phyloP scores from a whole-genome alignment of 2,888 invertebrate genomes.

The Dinocampus coccinellae region DNA sequence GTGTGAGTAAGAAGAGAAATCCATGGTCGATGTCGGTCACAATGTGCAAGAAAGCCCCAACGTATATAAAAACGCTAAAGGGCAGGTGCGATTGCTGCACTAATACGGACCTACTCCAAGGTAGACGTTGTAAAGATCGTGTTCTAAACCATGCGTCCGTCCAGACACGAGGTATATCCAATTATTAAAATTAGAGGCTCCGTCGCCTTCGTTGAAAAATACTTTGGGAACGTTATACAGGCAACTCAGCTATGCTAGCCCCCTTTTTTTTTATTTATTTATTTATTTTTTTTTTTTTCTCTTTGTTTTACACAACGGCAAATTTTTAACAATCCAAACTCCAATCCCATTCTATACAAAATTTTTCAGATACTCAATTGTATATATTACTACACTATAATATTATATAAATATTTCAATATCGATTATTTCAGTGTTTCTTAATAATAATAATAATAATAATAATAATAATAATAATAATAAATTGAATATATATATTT shows the following conservation, averaged over 20 bases:
- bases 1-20: constrained; percentile 17
- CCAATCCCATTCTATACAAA: not conserved
- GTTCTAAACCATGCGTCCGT: not conserved
- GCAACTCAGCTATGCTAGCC: constrained; percentile 34
- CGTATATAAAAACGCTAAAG: constrained; percentile 54
- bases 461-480: no score
- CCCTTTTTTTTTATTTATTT: not conserved
- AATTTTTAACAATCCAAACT: not conserved
- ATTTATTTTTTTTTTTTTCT: no score
- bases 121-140: constrained; percentile 21
- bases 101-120: constrained; percentile 49
- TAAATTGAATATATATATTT: no score
- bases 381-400: not conserved
- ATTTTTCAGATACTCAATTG: not conserved
- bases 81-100: constrained; percentile 65
- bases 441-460: no score
- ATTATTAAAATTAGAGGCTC: constrained; percentile 69
- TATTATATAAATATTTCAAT: no score
- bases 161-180: constrained; percentile 52
- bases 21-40: constrained; percentile 5
- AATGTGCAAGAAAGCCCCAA: constrained; percentile 49
- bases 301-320: not conserved
- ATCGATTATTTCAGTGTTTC: no score
- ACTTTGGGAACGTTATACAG: constrained; percentile 44
- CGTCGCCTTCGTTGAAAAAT: constrained; percentile 63